Base-by-base conservation (phyloP, 2,888 invertebrate species). In the Aporophyla nigra region DNA sequence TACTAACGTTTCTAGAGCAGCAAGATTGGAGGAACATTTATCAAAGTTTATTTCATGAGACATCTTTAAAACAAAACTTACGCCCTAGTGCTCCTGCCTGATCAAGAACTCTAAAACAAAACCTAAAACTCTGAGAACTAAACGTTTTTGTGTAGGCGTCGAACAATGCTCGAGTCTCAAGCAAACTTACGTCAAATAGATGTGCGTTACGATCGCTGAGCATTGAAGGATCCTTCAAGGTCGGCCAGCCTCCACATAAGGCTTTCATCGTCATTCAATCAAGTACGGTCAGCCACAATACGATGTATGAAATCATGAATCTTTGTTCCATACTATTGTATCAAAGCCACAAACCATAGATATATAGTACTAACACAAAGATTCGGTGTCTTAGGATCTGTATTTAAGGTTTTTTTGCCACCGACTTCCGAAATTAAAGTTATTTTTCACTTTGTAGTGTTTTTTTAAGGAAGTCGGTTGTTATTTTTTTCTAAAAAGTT, bases 251-350 rank as follows among this genome's bases (percentile, higher is more conserved):
- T 89, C 94, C 91, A 81, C 85, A 91, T 91, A 93, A 91, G 95
- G 94, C 91, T 46, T 63, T 70, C 83, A 81, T 79, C 87, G 90
- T 87, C 89, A 95, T 94, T 94, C 92, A 93, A 94, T 94, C 91
- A 86, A 93, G 65, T 93, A 94, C 94, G 84, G 71, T 82, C 75
- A 79, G 19, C 7, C 56, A 19, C 33, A 40, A 54, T 19, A 19
- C 12, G 6, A 40, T n/a, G 1, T 19, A 12, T n/a, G n/a, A 40
- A n/a, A 2, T 33, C 33, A 33, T 33, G 33, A 33, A 40, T 67
- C 0, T 40, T 40, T 67, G 19, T n/a, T 56, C 19, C 10, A 1
- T 67, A 33, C 51, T 33, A n/a, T 66, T 51, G 21, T 46, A 49
- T 49, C 65, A 14, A 49, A 24, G 12, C 2, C 14, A 66, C 21